These are phyloP conservation scores for Clamator glandarius DNA, from an alignment of 2,797 vertebrate species.

Conservation along the genomic window DNA sequence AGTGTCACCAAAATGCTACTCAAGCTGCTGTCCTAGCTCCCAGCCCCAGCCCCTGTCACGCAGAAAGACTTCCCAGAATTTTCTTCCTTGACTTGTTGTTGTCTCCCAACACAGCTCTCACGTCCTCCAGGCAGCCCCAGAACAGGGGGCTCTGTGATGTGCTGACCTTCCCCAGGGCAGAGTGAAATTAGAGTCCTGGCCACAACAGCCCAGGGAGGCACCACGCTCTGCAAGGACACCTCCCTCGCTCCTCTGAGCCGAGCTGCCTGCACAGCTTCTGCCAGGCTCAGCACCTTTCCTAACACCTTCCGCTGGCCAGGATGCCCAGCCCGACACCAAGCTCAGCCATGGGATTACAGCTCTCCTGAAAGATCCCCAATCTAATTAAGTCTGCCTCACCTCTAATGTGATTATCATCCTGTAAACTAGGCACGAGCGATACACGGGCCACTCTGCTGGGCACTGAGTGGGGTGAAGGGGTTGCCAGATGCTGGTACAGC, in stretches of 20 bases:
- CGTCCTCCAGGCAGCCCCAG: not conserved
- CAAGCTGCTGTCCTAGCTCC: not conserved
- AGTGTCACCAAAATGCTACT: not conserved
- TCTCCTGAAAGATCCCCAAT: slow-evolving; percentile 14
- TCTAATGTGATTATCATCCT: slow-evolving; percentile 13
- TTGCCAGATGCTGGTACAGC: not conserved
- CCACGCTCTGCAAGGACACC: no score
- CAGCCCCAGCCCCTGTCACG: not conserved
- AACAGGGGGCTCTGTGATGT: not conserved
- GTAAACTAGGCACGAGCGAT: not conserved
- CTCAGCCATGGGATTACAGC: slow-evolving; percentile 17
- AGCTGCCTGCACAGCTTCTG: accelerated
- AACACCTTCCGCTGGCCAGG: not conserved
- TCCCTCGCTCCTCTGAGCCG: accelerated
- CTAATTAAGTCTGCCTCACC: slow-evolving; percentile 47
- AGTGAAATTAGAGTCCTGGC: not conserved
- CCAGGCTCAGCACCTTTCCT: not conserved
- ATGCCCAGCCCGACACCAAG: not conserved
- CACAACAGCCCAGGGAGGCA: not conserved
- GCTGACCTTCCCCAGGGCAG: accelerated
- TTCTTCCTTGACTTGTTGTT: not conserved
- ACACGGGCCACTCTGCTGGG: not conserved
- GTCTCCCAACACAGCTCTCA: accelerated
- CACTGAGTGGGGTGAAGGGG: not conserved
- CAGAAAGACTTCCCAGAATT: not conserved